Conservation (phyloP, 2,797 vertebrate species). For the Sebastes variabilis region DNA sequence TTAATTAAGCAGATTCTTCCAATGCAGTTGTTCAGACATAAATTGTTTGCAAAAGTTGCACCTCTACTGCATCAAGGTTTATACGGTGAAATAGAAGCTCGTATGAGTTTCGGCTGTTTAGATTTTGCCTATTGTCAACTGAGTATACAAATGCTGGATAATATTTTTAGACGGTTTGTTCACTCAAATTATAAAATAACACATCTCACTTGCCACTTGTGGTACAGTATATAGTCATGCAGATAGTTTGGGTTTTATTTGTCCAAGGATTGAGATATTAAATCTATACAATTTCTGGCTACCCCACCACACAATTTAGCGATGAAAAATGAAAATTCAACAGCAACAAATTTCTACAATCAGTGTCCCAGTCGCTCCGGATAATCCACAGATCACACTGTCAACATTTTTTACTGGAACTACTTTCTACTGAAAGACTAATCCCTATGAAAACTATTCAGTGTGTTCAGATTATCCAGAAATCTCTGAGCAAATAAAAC, state of each 20-base stretch:
- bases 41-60: background rate
- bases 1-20: background rate
- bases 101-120: too few relatives aligned
- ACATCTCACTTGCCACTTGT: too few relatives aligned
- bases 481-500: background rate
- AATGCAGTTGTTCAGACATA: background rate
- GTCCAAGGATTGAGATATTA: background rate
- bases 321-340: background rate
- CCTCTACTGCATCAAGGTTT: background rate
- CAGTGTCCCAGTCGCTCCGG: background rate
- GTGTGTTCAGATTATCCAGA: background rate
- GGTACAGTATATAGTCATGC: too few relatives aligned
- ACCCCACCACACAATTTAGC: background rate
- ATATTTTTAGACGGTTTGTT: fast-evolving
- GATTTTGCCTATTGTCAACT: too few relatives aligned
- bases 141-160: too few relatives aligned
- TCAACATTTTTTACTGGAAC: background rate
- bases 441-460: background rate
- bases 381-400: background rate
- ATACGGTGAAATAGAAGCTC: background rate
- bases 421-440: background rate
- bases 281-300: background rate
- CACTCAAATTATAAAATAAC: too few relatives aligned
- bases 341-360: background rate
- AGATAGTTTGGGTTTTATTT: too few relatives aligned